Evolutionary conservation across 1,140 invertebrate genomes (phyloP).

Genomic region (Metopolophium dirhodum): DNA sequence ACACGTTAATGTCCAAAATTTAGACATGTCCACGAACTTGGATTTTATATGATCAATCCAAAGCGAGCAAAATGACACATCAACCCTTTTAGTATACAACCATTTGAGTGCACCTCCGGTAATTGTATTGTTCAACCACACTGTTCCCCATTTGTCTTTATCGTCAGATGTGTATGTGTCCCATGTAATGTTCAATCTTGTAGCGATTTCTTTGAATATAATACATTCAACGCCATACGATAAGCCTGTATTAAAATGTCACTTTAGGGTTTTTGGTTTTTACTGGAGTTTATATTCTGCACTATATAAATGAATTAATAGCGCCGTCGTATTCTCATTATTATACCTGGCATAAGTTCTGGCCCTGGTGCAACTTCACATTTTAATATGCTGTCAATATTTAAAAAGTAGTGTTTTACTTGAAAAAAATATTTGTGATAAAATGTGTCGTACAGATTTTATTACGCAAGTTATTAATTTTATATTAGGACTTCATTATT

Average conservation of each 20-base stretch:
- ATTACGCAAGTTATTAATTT: too few relatives aligned
- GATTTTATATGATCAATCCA: conserved; percentile 50
- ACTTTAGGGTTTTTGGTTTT: not conserved
- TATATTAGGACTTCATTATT: too few relatives aligned
- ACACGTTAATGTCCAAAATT: conserved; percentile 54
- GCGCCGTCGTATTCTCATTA: too few relatives aligned
- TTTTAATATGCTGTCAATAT: not conserved
- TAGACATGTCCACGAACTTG: conserved; percentile 46
- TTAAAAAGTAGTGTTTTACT: not conserved
- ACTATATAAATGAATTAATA: not conserved
- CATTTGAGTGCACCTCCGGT: conserved; percentile 41
- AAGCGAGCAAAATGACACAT: conserved; percentile 54
- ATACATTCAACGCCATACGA: conserved; percentile 53
- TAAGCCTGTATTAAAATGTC: conserved; percentile 18
- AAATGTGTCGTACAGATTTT: not conserved
- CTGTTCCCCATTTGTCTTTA: conserved; percentile 52
- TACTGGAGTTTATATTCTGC: not conserved
- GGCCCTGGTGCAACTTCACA: too few relatives aligned
- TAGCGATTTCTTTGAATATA: conserved; percentile 54
- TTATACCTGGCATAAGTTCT: not conserved
- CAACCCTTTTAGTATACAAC: conserved; percentile 17
- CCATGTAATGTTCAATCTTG: conserved; percentile 43
- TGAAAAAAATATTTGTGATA: too few relatives aligned
- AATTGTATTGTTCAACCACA: conserved; percentile 36
- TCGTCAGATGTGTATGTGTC: not conserved